Conservation (phyloP, 2,113 vertebrate species). For the Daboia siamensis region DNA sequence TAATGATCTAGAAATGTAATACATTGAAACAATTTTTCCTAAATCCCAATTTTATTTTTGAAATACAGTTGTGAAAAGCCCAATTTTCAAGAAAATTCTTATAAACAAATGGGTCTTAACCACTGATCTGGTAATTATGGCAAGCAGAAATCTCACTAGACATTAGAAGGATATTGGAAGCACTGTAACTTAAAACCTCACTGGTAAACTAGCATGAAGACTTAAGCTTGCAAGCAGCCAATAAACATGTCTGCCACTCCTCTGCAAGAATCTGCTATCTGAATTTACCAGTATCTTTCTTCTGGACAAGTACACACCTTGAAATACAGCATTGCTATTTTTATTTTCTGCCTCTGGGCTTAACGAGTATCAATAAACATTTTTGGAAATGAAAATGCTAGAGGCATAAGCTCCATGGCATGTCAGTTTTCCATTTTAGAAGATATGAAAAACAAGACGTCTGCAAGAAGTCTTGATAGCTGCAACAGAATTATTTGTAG, state of each 20-base stretch:
- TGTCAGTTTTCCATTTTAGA: neutral
- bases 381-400: neutral
- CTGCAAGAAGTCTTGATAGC: neutral
- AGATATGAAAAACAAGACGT: neutral
- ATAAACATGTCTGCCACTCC: neutral
- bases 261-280: neutral
- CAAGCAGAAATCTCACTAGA: neutral
- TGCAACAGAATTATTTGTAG: neutral
- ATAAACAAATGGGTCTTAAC: neutral
- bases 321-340: neutral
- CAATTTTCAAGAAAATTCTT: neutral
- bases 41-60: neutral
- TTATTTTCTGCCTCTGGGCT: neutral
- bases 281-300: neutral
- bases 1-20: neutral
- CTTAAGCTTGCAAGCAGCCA: neutral
- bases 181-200: neutral
- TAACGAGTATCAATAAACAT: neutral
- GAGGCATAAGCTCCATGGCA: neutral
- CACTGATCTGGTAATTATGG: neutral
- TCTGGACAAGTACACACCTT: neutral
- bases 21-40: neutral
- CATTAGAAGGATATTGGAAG: neutral
- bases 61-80: neutral
- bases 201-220: neutral